Evolutionary conservation across 2,797 vertebrate genomes (phyloP).

Genomic region (Crocidura indochinensis): DNA sequence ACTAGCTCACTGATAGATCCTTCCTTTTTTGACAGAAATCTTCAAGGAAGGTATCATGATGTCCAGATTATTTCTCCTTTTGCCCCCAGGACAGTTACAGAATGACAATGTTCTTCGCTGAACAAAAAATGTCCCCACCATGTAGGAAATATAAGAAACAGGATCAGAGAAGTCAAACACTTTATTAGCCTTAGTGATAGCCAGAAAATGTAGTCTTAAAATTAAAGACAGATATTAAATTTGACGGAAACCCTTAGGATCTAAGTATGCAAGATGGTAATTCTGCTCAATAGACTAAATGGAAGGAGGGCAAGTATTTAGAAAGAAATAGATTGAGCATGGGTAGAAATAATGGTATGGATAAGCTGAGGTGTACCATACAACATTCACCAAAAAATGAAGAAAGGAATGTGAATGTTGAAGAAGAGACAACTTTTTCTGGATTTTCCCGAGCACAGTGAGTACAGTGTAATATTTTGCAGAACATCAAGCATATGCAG

Average conservation of each 20-base stretch:
- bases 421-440: neutral
- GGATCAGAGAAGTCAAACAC: neutral
- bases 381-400: neutral
- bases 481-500: neutral
- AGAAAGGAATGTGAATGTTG: neutral
- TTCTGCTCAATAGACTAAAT: neutral
- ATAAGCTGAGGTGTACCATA: neutral
- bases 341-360: neutral
- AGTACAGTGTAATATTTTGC: neutral
- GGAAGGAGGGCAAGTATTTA: neutral
- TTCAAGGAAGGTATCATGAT: neutral
- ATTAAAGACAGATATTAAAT: neutral
- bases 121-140: neutral
- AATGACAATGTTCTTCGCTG: neutral
- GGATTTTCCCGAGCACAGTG: neutral
- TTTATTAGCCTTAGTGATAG: neutral
- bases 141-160: conserved; percentile 31
- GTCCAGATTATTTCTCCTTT: neutral
- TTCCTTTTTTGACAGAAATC: conserved; percentile 11
- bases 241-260: conserved; percentile 8
- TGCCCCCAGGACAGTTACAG: neutral
- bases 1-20: neutral
- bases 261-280: neutral
- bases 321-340: neutral
- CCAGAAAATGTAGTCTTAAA: conserved; percentile 26